Conservation (phyloP, 2,888 invertebrate genomes). For the Aspidiotus rigidus region DNA sequence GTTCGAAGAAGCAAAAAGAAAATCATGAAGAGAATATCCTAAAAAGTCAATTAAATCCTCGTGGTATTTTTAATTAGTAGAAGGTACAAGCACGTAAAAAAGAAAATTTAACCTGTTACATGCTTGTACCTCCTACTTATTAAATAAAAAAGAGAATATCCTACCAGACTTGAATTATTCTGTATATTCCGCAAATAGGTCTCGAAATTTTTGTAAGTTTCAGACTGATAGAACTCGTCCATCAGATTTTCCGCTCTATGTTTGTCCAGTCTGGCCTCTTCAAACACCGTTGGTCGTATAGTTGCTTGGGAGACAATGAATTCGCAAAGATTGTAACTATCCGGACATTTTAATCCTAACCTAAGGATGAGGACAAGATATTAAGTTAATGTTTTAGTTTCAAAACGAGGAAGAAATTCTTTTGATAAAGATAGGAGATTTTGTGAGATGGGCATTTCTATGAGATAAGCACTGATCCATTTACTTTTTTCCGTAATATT, state of each 20-base stretch:
- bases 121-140: no score
- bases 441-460: no score
- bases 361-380: slow-evolving; percentile 43
- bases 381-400: background rate
- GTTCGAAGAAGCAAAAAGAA: no score
- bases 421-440: no score
- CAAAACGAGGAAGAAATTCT: no score
- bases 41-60: no score
- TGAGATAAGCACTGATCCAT: background rate
- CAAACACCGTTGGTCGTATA: slow-evolving; percentile 19
- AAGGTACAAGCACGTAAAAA: no score
- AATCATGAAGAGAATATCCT: background rate
- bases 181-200: background rate
- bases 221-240: background rate
- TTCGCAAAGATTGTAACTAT: slow-evolving; percentile 78
- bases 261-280: background rate
- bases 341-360: slow-evolving; percentile 56
- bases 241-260: background rate
- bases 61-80: no score
- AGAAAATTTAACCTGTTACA: no score
- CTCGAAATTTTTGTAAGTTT: background rate
- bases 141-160: background rate
- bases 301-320: slow-evolving; percentile 60
- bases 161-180: background rate
- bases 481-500: no score